Evolutionary conservation across 2,888 invertebrate species (phyloP), one percentile per base, ranked within the genome.

Genomic region (Carterocephalus palaemon): DNA sequence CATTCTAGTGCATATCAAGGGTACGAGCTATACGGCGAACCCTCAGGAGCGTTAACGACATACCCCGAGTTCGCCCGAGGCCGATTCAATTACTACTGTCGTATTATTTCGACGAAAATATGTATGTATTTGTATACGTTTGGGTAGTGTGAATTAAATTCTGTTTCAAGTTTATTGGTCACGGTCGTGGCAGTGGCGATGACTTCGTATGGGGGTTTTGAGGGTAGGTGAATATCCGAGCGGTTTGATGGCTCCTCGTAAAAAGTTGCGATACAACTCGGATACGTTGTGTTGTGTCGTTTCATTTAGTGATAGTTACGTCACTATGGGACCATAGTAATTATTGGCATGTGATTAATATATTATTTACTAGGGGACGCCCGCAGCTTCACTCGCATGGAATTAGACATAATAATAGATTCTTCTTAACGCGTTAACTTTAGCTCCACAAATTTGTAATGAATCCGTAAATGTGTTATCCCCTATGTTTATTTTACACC

Each of bases 31-130:
- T 65, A 66, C 64, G 65, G 63, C 73, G 72, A 70, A 74, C 78
- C 83, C 78, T 74, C 73, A 79, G 77, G 83, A 81, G 80, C 84
- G 83, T 82, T 82, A 84, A 84, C 80, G 80, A 77, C 78, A 68
- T 66, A 69, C 67, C 79, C 81, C 76, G 78, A 77, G 75, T 76
- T 72, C 70, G 84, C 85, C 83, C 75, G 75, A 77, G 84, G 85
- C 84, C 81, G 84, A 86, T 84, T 84, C 85, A 84, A 86, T 86
- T 86, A 86, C 85, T 81, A 83, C 82, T 75, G 79, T 79, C 75
- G 80, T 83, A 84, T 84, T 84, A 84, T 84, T 80, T 77, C 74
- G 76, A 77, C 73, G 80, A 83, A 84, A 84, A 83, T 85, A 84
- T 85, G 80, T 83, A 79, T 81, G 79, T 81, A 70, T 80, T 78